These are phyloP conservation scores for Ecliptopera silaceata DNA, from an alignment of 2,888 invertebrate genomes.

Conservation along the genomic window DNA sequence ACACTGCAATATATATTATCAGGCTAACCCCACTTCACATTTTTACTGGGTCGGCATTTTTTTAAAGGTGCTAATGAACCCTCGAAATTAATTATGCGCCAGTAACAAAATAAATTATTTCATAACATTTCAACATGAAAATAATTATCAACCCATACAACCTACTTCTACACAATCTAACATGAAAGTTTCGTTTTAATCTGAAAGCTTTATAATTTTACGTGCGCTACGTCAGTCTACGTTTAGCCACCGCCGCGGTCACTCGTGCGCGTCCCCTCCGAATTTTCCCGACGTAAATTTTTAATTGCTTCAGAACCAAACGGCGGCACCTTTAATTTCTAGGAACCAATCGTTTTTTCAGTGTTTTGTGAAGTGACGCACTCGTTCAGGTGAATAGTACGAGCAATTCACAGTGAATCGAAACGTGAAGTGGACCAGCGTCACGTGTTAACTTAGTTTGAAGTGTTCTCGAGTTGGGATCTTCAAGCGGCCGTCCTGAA, in stretches of 20 bases:
- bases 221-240: conserved; percentile 45
- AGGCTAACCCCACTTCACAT: too few relatives aligned
- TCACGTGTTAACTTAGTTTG: conserved; percentile 62
- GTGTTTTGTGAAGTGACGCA: conserved; percentile 48
- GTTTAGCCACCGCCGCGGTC: conserved; percentile 34
- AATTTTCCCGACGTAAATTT: conserved; percentile 60
- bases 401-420: conserved; percentile 27
- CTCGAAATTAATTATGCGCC: too few relatives aligned
- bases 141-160: background rate
- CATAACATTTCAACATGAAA: conserved; percentile 10
- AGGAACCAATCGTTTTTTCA: conserved; percentile 41
- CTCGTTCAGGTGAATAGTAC: conserved; percentile 29
- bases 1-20: too few relatives aligned
- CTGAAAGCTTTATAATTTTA: conserved; percentile 24
- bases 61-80: too few relatives aligned
- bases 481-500: conserved; percentile 65
- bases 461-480: conserved; percentile 63
- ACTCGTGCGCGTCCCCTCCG: conserved; percentile 34
- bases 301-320: conserved; percentile 62
- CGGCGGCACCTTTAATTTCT: conserved; percentile 47
- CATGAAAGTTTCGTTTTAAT: conserved; percentile 22
- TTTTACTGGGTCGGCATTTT: too few relatives aligned
- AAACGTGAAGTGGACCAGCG: conserved; percentile 36
- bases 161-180: conserved; percentile 13
- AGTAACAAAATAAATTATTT: background rate